These are phyloP conservation scores for Poecilia wingei DNA, from an alignment of 2,797 vertebrate genomes.

Conservation along the genomic window DNA sequence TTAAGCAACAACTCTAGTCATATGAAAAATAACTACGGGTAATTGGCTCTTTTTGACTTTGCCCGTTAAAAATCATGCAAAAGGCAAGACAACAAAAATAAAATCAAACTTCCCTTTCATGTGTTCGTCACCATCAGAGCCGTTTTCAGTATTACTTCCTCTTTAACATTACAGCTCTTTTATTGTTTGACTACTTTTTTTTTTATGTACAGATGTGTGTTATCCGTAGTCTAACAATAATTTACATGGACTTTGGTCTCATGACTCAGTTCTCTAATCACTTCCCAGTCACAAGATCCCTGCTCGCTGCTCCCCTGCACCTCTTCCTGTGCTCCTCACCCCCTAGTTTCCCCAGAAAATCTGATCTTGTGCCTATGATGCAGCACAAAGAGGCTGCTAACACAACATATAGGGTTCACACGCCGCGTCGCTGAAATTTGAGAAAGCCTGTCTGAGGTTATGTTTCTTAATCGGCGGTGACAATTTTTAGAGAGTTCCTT, in stretches of 20 bases:
- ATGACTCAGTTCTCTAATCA: slow-evolving; percentile 75
- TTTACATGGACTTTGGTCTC: slow-evolving; percentile 53
- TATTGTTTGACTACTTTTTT: not conserved
- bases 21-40: not conserved
- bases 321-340: slow-evolving; percentile 25
- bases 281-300: slow-evolving; percentile 72
- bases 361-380: slow-evolving; percentile 71
- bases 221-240: slow-evolving; percentile 19
- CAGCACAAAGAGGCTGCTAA: slow-evolving; percentile 67
- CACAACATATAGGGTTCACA: slow-evolving; percentile 27
- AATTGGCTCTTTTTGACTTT: not conserved
- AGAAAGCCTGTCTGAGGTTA: slow-evolving; percentile 18
- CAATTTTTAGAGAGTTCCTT: not conserved
- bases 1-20: not conserved
- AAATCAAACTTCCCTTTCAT: not conserved
- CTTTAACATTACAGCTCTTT: accelerated
- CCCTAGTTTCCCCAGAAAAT: slow-evolving; percentile 72
- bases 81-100: not conserved
- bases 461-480: slow-evolving; percentile 7
- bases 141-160: slow-evolving; percentile 25
- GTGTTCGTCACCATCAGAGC: accelerated
- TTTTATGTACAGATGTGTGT: not conserved
- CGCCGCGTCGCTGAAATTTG: slow-evolving; percentile 49
- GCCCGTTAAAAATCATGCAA: not conserved
- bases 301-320: slow-evolving; percentile 13